Percentiles rank a stretch among this genome's conserved stretches.
phyloP scores from a whole-genome alignment of 2,888 invertebrate genomes.

The Hypomecis atomaria region DNA sequence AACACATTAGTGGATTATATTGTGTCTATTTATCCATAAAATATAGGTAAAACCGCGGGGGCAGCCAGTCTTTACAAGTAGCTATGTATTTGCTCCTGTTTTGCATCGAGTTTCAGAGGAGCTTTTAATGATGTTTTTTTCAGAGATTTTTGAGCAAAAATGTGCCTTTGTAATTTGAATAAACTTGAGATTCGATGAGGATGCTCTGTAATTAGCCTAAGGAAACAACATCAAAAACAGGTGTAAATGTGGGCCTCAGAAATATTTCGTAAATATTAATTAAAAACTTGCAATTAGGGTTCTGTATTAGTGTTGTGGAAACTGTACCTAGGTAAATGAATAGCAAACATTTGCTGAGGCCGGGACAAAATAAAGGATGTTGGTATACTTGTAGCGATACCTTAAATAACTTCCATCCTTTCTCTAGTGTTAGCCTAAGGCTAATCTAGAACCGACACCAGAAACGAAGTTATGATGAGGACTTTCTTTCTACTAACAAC shows the following conservation, averaged over 20 bases:
- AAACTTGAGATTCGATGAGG: conserved; percentile 31
- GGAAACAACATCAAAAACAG: conserved; percentile 32
- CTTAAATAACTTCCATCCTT: too few species aligned
- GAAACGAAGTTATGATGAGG: too few species aligned
- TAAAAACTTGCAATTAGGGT: conserved; percentile 7
- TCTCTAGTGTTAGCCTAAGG: too few species aligned
- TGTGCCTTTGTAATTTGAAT: conserved; percentile 26
- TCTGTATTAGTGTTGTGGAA: background rate
- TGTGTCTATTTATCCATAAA: background rate
- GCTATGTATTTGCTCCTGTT: conserved; percentile 36
- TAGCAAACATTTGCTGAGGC: too few species aligned
- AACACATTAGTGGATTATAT: too few species aligned
- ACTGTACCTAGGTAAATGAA: background rate
- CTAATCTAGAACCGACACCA: too few species aligned
- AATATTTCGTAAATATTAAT: conserved; percentile 15
- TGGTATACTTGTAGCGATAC: too few species aligned
- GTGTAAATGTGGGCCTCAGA: conserved; percentile 40
- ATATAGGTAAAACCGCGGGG: background rate
- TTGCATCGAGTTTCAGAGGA: conserved; percentile 39
- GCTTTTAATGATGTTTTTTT: conserved; percentile 39
- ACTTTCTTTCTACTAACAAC: too few species aligned
- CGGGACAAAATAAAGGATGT: too few species aligned
- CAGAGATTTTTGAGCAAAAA: conserved; percentile 16
- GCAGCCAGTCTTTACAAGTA: conserved; percentile 28
- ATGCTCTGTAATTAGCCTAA: conserved; percentile 29